Evolutionary conservation across 2,113 vertebrate genomes (phyloP).

Genomic region (Alaudala cheleensis): DNA sequence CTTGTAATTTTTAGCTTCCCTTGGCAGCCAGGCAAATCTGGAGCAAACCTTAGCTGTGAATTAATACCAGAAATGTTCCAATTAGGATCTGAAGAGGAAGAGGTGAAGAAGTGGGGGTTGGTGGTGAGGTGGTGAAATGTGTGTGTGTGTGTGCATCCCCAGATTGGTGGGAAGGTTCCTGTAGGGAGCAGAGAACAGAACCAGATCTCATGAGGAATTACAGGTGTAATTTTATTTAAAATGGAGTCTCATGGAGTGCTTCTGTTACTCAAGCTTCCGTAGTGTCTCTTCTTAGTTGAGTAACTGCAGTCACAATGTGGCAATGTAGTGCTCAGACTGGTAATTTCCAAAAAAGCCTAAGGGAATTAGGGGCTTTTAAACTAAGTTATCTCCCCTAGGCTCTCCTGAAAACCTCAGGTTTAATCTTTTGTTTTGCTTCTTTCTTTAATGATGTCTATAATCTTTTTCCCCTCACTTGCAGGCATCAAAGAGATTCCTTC

Average conservation of each 20-base stretch:
- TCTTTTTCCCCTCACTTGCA: neutral
- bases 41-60: neutral
- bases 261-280: neutral
- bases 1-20: neutral
- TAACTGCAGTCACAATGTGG: neutral
- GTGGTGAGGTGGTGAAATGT: neutral
- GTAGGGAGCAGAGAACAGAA: neutral
- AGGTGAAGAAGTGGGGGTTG: neutral
- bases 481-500: neutral
- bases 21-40: neutral
- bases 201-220: neutral
- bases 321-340: neutral
- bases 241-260: neutral
- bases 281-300: neutral
- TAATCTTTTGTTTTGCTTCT: neutral
- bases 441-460: neutral
- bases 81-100: neutral
- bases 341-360: constrained; percentile 8
- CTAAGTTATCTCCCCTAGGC: neutral
- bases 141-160: accelerated
- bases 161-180: neutral
- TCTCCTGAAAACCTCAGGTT: neutral
- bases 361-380: constrained; percentile 18
- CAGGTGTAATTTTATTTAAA: neutral
- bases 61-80: neutral